These are phyloP conservation scores for Paramormyrops hopkinsi DNA, from an alignment of 2,797 vertebrate species.

Conservation along the genomic window DNA sequence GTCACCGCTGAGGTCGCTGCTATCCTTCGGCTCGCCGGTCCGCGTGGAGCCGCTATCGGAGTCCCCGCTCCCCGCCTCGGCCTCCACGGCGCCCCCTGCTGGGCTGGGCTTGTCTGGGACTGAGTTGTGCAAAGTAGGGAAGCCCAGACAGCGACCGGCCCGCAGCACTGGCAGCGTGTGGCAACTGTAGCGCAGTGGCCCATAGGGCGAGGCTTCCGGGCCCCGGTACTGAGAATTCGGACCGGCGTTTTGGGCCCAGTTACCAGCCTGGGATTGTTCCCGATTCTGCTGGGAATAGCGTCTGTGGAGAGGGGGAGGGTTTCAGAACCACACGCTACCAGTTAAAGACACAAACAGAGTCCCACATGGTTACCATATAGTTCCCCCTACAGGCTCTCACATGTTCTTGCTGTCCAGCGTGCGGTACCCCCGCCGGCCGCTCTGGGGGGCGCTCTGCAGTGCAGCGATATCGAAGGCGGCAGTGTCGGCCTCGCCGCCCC, in stretches of 20 bases:
- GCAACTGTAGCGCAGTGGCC: conserved; percentile 60
- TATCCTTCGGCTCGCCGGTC: conserved; percentile 17
- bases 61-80: conserved; percentile 30
- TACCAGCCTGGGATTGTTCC: conserved; percentile 55
- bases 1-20: conserved; percentile 35
- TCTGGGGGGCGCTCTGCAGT: conserved; percentile 63
- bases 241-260: conserved; percentile 55
- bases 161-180: conserved; percentile 59
- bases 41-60: conserved; percentile 31
- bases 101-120: conserved; percentile 29
- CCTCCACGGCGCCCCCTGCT: conserved; percentile 33
- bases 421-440: conserved; percentile 58
- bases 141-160: conserved; percentile 44
- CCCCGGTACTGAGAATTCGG: conserved; percentile 51
- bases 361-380: background rate
- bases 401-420: conserved; percentile 56
- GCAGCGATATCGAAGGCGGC: conserved; percentile 82
- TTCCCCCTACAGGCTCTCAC: conserved; percentile 45
- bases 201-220: conserved; percentile 57
- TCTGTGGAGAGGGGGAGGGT: conserved; percentile 50
- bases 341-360: background rate
- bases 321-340: background rate
- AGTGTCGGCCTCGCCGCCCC: conserved; percentile 83
- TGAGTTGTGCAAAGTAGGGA: conserved; percentile 43
- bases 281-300: conserved; percentile 61